A percentile compares a stretch with the other conserved stretches of the same genome.
These are phyloP conservation scores for Ophonus ardosiacus DNA, from an alignment of 2,888 invertebrate genomes.

Conservation along the genomic window DNA sequence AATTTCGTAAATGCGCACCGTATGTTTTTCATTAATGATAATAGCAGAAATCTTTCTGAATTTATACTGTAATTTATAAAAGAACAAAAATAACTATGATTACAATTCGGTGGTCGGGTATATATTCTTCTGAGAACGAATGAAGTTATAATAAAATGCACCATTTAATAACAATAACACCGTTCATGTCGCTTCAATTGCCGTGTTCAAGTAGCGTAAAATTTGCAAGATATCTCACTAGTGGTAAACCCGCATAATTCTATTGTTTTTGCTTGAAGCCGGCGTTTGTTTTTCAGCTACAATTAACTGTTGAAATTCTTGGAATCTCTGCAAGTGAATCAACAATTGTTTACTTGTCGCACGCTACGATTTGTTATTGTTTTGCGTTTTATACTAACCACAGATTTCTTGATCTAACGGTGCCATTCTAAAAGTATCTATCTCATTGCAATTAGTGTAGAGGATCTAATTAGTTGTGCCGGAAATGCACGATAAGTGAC, in stretches of 20 bases:
- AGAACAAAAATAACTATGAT: conserved; percentile 18
- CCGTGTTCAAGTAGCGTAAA: conserved; percentile 49
- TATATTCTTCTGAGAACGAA: not conserved
- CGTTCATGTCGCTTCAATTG: conserved; percentile 3
- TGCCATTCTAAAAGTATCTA: conserved; percentile 23
- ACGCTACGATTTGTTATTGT: conserved; percentile 57
- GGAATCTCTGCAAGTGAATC: conserved; percentile 45
- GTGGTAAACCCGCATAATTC: conserved; percentile 12
- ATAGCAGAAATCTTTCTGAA: conserved; percentile 3
- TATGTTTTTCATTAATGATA: conserved; percentile 29
- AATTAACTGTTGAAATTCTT: conserved; percentile 51
- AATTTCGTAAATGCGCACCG: conserved; percentile 7
- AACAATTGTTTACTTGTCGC: conserved; percentile 56
- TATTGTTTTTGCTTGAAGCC: conserved; percentile 34
- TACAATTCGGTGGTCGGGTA: not conserved
- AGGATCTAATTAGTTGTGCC: conserved; percentile 8
- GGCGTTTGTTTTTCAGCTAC: conserved; percentile 30
- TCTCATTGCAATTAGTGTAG: conserved; percentile 3
- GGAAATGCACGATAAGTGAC: conserved; percentile 12
- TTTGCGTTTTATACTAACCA: conserved; percentile 42
- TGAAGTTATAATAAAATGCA: conserved; percentile 10
- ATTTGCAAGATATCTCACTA: conserved; percentile 39
- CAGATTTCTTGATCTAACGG: conserved; percentile 28
- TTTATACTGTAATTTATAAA: conserved; percentile 21
- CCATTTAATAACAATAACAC: conserved; percentile 29